Conservation (phyloP, 1,140 invertebrate genomes). For the Drosophila eugracilis region DNA sequence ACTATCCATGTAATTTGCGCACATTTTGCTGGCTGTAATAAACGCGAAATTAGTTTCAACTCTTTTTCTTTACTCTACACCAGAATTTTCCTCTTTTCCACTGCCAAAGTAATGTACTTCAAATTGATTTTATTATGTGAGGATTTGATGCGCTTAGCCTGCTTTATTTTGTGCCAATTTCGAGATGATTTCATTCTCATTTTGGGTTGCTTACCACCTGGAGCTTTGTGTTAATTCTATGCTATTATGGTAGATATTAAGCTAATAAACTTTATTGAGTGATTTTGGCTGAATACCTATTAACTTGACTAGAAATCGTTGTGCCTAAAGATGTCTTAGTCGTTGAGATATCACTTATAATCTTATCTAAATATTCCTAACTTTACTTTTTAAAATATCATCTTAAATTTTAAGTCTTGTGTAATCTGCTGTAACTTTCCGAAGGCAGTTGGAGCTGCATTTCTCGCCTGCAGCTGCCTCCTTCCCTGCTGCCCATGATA, state of each 20-base stretch:
- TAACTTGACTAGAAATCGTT: too few relatives aligned
- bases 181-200: background rate
- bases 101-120: conserved; percentile 25
- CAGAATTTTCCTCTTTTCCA: conserved; percentile 48
- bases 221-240: background rate
- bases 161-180: background rate
- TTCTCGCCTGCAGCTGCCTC: conserved; percentile 1
- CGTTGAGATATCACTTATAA: too few relatives aligned
- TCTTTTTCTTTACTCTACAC: conserved; percentile 40
- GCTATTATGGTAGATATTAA: conserved; percentile 3
- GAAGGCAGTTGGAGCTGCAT: conserved; percentile 15
- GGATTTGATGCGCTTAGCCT: conserved; percentile 43
- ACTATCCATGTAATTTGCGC: conserved; percentile 67
- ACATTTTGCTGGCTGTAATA: conserved; percentile 58
- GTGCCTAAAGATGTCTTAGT: too few relatives aligned
- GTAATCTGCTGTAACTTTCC: too few relatives aligned
- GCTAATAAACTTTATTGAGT: background rate
- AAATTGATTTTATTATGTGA: conserved; percentile 70
- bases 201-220: background rate
- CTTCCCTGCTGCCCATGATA: background rate
- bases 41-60: conserved; percentile 66
- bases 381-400: too few relatives aligned
- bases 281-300: too few relatives aligned
- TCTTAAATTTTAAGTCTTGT: too few relatives aligned
- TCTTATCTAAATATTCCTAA: too few relatives aligned